Base-by-base conservation (phyloP, 1,140 invertebrate species). In the Drosophila suzukii region DNA sequence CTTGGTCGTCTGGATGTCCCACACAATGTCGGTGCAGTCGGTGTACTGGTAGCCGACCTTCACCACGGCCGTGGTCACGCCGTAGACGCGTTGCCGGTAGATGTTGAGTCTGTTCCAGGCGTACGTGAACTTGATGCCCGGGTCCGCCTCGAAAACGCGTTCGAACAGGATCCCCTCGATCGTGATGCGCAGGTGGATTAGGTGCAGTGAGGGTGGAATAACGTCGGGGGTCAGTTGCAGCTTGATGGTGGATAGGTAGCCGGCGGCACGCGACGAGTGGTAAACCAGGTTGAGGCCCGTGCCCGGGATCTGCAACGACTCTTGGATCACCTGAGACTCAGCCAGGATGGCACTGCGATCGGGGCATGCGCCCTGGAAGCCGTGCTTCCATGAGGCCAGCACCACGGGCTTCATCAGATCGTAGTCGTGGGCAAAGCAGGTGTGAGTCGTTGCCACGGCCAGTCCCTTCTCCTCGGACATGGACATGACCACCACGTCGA, bases 61-160 rank as follows among this genome's bases (percentile, higher is more conserved):
- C 0, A 99, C 98, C 93, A 97, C 94, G 3, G 97, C 97, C 1
- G 97, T 97, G 0, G 97, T 97, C 0, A 97, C 96, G 0, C 97
- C 97, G 81, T 97, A 98, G 30, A 99, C 98, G 61, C 97, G 94
- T 93, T 99, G 98, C 34, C 97, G 94, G 91, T 99, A 99, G n/a
- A 98, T 97, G 91, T 99, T 99, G 3, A 97, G 93, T 68, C 98
- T 94, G 91, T 99, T 98, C 98, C 98, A 99, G 0, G 97, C 96
- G 91, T 98, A 99, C 0, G 98, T 98, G 90, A 98, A 99, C 91
- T 98, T 98, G 47, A 99, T 98, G 10, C 97, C 95, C 2, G 97
- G 97, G 93, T 99, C 98, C 0, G 98, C 98, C 92, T 99, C 98
- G 90, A 99, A 99, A 0, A 95, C 95, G 89, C 97, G 98, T 85